Evolutionary conservation across 2,888 invertebrate species (phyloP).

Genomic region (Caenorhabditis sp.): DNA sequence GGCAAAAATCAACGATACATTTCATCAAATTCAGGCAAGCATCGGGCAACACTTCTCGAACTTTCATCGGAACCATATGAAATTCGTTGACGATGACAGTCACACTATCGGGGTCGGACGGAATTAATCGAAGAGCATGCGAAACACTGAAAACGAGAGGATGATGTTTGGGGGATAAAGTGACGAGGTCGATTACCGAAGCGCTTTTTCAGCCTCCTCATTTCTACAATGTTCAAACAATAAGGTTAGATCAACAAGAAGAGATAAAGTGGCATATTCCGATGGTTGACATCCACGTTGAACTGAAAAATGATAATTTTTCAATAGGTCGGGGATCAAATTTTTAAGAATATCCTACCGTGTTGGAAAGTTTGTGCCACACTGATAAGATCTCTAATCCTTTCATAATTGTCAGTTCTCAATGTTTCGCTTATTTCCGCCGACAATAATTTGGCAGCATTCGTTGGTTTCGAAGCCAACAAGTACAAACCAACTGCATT

Average conservation of each 20-base stretch:
- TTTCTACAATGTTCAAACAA: slow-evolving; percentile 52
- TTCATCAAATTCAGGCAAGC: slow-evolving; percentile 61
- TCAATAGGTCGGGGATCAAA: background rate
- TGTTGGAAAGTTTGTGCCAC: slow-evolving; percentile 33
- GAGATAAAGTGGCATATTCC: slow-evolving; percentile 49
- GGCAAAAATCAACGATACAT: slow-evolving; percentile 50
- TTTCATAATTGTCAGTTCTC: slow-evolving; percentile 27
- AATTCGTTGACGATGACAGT: slow-evolving; percentile 54
- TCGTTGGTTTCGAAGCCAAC: slow-evolving; percentile 42
- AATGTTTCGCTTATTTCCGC: slow-evolving; percentile 40
- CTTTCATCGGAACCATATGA: slow-evolving; percentile 59
- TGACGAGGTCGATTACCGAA: too few species aligned
- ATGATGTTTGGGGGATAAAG: background rate
- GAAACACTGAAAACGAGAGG: slow-evolving; percentile 27
- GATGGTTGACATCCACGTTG: slow-evolving; percentile 30
- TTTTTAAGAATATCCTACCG: background rate
- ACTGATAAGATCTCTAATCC: slow-evolving; percentile 16
- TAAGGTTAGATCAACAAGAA: slow-evolving; percentile 51
- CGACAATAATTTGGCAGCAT: slow-evolving; percentile 40
- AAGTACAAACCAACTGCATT: slow-evolving; percentile 56
- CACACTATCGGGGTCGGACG: slow-evolving; percentile 41
- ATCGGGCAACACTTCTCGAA: slow-evolving; percentile 61
- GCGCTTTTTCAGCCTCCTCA: slow-evolving; percentile 39
- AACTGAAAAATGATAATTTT: slow-evolving; percentile 17
- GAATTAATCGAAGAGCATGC: slow-evolving; percentile 41